These are phyloP conservation scores for Sphenodon punctatus DNA, from an alignment of 2,797 vertebrate species.

Conservation along the genomic window DNA sequence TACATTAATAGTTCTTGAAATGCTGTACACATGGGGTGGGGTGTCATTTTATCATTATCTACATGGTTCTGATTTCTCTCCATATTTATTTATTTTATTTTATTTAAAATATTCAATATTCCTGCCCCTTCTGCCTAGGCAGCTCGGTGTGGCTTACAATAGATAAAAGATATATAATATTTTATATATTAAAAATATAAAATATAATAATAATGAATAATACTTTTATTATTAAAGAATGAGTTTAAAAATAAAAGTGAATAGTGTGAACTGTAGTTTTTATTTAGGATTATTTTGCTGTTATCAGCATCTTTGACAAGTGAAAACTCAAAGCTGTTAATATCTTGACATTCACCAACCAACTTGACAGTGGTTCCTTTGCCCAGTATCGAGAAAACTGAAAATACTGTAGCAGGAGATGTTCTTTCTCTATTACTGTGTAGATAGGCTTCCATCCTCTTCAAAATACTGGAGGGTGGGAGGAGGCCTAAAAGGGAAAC, in stretches of 20 bases:
- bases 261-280: neutral
- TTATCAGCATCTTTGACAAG: constrained; percentile 11
- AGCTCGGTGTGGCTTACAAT: no score
- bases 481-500: neutral
- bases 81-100: fast-evolving
- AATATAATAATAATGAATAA: no score
- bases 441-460: neutral
- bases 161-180: no score
- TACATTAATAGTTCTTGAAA: no score
- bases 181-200: no score
- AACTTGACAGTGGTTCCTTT: neutral
- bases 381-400: neutral
- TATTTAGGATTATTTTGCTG: neutral
- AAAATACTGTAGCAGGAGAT: neutral
- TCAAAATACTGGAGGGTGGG: neutral
- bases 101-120: no score
- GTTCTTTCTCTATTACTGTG: neutral
- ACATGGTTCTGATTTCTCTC: neutral
- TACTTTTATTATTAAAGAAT: no score
- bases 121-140: no score
- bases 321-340: neutral
- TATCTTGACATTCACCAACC: neutral
- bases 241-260: neutral
- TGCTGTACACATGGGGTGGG: no score
- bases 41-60: no score